Percentiles rank a stretch among this genome's conserved stretches.
phyloP scores from a whole-genome alignment of 2,888 invertebrate species.

The Cenopis cana region DNA sequence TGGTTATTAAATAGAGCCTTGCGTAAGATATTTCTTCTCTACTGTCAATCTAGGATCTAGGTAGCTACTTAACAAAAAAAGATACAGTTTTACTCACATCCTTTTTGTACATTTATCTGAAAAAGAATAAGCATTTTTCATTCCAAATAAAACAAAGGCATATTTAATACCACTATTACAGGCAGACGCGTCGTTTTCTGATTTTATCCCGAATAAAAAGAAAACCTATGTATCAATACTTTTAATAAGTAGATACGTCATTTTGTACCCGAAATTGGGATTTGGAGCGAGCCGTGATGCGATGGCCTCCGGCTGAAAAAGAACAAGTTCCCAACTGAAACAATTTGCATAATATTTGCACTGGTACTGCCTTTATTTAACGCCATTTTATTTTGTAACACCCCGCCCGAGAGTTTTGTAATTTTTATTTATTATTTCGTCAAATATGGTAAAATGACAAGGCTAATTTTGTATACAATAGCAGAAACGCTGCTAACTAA shows the following conservation, averaged over 20 bases:
- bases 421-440: not conserved
- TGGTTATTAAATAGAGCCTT: too few relatives aligned
- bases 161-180: not conserved
- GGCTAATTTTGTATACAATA: too few relatives aligned
- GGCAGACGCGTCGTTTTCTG: conserved; percentile 6
- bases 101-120: conserved; percentile 38
- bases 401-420: conserved; percentile 9
- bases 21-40: too few relatives aligned
- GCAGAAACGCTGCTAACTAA: too few relatives aligned
- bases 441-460: not conserved
- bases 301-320: conserved; percentile 53
- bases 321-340: conserved; percentile 53
- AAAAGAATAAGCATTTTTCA: conserved; percentile 34
- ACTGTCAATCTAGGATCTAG: too few relatives aligned
- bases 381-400: conserved; percentile 45
- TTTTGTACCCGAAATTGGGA: not conserved
- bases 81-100: conserved; percentile 7
- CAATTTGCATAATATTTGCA: conserved; percentile 71
- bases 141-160: not conserved
- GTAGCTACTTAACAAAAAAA: not conserved
- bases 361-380: conserved; percentile 52
- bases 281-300: conserved; percentile 18
- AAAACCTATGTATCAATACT: not conserved
- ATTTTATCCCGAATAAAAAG: not conserved
- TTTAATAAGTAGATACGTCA: conserved; percentile 3